Conservation (phyloP, 2,888 invertebrate species). For the Uloborus plumipes region DNA sequence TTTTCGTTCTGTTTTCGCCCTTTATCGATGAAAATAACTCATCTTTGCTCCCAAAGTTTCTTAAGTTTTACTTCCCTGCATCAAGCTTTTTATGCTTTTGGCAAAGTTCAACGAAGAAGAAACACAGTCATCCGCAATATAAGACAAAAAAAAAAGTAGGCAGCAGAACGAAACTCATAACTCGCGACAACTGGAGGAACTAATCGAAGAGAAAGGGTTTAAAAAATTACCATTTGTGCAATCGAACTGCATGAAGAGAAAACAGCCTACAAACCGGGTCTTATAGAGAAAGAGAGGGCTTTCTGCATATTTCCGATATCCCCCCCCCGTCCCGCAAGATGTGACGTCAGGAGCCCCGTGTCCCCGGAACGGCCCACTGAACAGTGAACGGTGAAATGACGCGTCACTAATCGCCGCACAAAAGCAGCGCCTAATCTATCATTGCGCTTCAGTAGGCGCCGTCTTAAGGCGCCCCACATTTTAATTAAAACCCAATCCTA, state of each 20-base stretch:
- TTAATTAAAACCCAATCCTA: constrained; percentile 65
- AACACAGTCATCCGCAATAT: too few species aligned
- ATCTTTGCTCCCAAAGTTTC: too few species aligned
- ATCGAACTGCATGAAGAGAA: constrained; percentile 7
- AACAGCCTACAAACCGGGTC: constrained; percentile 34
- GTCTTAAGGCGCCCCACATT: constrained; percentile 63
- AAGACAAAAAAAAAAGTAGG: too few species aligned
- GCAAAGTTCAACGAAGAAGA: too few species aligned
- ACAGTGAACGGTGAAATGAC: constrained; percentile 63
- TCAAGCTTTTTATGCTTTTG: too few species aligned
- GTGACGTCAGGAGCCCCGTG: constrained; percentile 51
- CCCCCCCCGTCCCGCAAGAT: constrained; percentile 17
- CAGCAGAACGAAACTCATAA: too few species aligned
- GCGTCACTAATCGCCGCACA: constrained; percentile 60
- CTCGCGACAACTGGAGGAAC: too few species aligned
- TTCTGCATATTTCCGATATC: constrained; percentile 64
- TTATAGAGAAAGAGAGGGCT: constrained; percentile 48
- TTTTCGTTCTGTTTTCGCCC: too few species aligned
- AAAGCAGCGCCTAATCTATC: constrained; percentile 64
- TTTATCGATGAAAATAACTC: too few species aligned
- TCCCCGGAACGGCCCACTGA: constrained; percentile 60
- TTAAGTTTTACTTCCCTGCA: too few species aligned
- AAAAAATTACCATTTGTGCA: too few species aligned
- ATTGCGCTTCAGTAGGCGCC: constrained; percentile 57
- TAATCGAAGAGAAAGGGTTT: too few species aligned